A percentile compares a stretch with the other conserved stretches of the same genome.
These are phyloP conservation scores for Stylophora pistillata DNA, from an alignment of 64 coral and sea anemone species.

Conservation along the genomic window DNA sequence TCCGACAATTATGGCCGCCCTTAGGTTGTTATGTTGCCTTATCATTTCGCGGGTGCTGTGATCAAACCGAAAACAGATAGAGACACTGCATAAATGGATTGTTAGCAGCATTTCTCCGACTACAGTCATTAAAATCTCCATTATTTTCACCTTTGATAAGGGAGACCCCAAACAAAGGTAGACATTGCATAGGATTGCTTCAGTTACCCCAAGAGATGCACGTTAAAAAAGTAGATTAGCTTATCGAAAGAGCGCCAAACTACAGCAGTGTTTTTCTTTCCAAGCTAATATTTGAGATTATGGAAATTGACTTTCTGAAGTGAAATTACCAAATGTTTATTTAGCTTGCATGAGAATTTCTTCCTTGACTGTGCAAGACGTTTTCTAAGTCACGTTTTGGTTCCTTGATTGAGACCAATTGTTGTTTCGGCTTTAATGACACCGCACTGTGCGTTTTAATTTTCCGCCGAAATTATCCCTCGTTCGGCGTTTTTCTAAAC, in stretches of 20 bases:
- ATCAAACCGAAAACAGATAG: not conserved
- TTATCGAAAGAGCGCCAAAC: not conserved
- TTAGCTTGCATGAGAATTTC: slow-evolving; percentile 17
- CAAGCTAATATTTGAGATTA: slow-evolving; percentile 35
- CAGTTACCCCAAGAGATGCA: not conserved
- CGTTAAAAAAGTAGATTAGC: not conserved
- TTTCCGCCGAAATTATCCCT: not conserved
- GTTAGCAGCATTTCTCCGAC: not conserved
- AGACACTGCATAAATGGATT: not conserved
- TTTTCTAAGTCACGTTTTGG: not conserved
- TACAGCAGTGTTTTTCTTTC: not conserved
- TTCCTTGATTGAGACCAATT: not conserved
- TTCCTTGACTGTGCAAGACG: not conserved
- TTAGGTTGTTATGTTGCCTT: not conserved
- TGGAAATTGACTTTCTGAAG: slow-evolving; percentile 20
- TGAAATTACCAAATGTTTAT: slow-evolving; percentile 26
- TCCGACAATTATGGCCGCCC: not conserved
- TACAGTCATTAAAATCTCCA: not conserved
- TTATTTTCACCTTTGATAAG: not conserved
- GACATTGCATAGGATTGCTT: not conserved
- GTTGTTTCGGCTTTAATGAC: not conserved
- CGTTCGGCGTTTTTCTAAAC: not conserved
- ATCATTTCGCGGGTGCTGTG: not conserved
- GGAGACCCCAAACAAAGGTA: not conserved
- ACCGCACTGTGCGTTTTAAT: not conserved